Base-by-base conservation (phyloP, 2,888 invertebrate genomes). In the Coremacera marginata region DNA sequence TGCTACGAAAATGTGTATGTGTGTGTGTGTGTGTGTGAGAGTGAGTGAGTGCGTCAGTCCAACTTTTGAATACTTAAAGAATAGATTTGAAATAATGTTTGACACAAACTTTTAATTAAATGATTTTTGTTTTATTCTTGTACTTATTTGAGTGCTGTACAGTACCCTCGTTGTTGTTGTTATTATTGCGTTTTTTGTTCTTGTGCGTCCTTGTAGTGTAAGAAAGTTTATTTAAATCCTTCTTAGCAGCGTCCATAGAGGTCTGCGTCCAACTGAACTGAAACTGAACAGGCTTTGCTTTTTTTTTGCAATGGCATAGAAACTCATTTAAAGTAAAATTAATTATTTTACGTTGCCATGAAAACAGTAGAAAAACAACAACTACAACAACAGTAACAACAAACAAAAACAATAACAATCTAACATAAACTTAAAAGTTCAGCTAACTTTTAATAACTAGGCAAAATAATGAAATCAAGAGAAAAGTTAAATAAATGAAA, bases 301-400 rank as follows among this genome's bases (percentile, higher is more conserved):
- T 7, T 34, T 7, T 9, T 67, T 70, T 55, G 55, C 34, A 34
- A 55, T 55, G 25, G 55, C 70, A 55, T 70, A 52, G 78, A 79
- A 80, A 79, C 83, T 83, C 81, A 83, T 85, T 83, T 84, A 84
- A 84, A 86, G 86, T 86, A 84, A 85, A 86, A 85, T 85, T 84
- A 87, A 86, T 87, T 86, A 86, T 84, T 84, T 84, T 80, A 76
- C 78, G 83, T 84, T 83, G 83, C 82, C 51, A 52, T 51, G 16
- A 67, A 34, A 67, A 37, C 9, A 37, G 19, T 22, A 65, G 34
- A 9, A 63, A 63, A 34, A 67, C 34, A 67, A 37, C 0, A 37
- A 44, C 44, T n/a, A 67, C 34, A 67, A 37, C 0, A 37, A 44
- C 44, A 67, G 34, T 5, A 63, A 63, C 63, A 63, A 65, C 4